These are phyloP conservation scores for Scolopax rusticola DNA, from an alignment of 2,797 vertebrate genomes.

Conservation along the genomic window DNA sequence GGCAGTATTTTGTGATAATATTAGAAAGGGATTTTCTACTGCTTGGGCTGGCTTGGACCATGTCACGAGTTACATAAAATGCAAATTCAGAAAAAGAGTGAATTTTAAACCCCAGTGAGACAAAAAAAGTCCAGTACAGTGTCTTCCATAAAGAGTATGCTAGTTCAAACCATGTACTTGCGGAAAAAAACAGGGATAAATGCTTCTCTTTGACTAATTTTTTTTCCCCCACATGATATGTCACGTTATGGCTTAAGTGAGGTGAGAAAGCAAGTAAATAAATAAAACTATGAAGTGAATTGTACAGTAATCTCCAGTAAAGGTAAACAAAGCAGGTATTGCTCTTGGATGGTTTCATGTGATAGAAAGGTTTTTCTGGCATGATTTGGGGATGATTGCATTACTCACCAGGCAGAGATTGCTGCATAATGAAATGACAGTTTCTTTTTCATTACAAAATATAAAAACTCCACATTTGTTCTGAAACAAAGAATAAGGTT, in stretches of 20 bases:
- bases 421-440: slow-evolving; percentile 27
- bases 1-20: rapidly evolving
- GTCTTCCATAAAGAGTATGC: not conserved
- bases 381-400: not conserved
- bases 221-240: not conserved
- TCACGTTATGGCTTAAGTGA: not conserved
- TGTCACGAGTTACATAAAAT: not conserved
- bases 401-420: slow-evolving; percentile 4
- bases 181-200: not conserved
- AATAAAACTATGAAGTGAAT: not conserved
- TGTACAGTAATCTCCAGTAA: slow-evolving; percentile 10
- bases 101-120: not conserved
- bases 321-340: slow-evolving; percentile 8
- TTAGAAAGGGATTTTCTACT: not conserved
- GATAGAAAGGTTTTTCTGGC: slow-evolving; percentile 23
- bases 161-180: not conserved
- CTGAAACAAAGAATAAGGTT: slow-evolving; percentile 20
- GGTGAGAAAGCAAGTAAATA: not conserved
- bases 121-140: not conserved
- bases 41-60: not conserved
- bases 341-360: not conserved
- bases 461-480: not conserved
- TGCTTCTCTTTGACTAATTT: not conserved
- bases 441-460: slow-evolving; percentile 26
- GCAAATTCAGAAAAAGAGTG: not conserved